Evolutionary conservation across 2,113 vertebrate species (phyloP), one percentile per base, ranked within the genome.

Genomic region (Ondatra zibethicus): DNA sequence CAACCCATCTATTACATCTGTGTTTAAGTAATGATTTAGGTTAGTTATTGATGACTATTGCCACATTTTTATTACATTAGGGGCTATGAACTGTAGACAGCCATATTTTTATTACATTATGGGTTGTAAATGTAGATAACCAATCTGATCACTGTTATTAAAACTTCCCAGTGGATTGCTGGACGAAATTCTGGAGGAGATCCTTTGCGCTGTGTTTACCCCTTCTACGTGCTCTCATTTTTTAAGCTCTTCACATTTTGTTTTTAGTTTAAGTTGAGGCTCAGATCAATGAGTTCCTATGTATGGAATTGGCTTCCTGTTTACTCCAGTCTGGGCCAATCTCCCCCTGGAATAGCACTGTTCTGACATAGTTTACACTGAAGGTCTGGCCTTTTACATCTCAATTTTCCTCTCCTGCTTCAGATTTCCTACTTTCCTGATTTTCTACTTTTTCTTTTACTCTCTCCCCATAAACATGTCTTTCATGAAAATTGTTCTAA

Each of bases 91-190:
- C 19, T 21, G 55, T 58, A 58, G 55, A 58, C 55, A 58, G 55
- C 21, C 31, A 68, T 31, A 68, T 68, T 68, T 14, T 68, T 92
- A 55, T 66, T 88, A 72, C 65, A 68, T n/a, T n/a, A 63, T 42
- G 14, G 36, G 5, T 50, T 88, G 19, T 70, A 93, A 66, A 42
- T 65, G 11, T 17, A 91, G 17, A 21, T 55, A 50, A 77, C 70
- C 55, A 87, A 76, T 94, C 81, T 97, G 73, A 68, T 92, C 36
- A 39, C 5, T 7, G 86, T 52, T 70, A 95, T 29, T 63, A 3
- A 76, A 82, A 88, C 33, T 85, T 92, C 52, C 45, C 39, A 65
- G 55, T n/a, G 23, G 25, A 84, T 39, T 65, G 9, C 47, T 88
- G 89, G 65, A 11, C 85, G 36, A 75, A 36, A 65, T 63, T 36